Percentiles rank a stretch among this genome's conserved stretches.
These are phyloP conservation scores for Heliconius congener DNA, from an alignment of 1,140 invertebrate species.

Conservation along the genomic window DNA sequence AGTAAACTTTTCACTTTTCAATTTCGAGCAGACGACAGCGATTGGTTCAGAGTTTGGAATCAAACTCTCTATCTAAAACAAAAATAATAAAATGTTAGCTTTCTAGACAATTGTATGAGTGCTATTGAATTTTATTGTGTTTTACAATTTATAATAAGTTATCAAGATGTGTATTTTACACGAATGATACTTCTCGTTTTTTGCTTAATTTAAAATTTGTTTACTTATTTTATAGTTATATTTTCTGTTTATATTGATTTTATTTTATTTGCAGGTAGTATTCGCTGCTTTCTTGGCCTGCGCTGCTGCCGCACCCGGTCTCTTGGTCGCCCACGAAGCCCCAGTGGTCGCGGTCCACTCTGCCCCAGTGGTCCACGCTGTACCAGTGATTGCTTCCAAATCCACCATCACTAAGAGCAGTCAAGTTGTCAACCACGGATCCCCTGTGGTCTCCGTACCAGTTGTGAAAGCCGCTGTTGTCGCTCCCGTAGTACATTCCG, in stretches of 20 bases:
- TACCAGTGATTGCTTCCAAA: slow-evolving; percentile 38
- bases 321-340: slow-evolving; percentile 66
- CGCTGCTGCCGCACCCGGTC: slow-evolving; percentile 78
- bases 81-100: slow-evolving; percentile 4
- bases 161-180: not conserved
- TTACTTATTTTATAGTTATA: not conserved
- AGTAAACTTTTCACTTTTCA: slow-evolving; percentile 6
- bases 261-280: slow-evolving; percentile 61
- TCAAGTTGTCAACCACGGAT: slow-evolving; percentile 65
- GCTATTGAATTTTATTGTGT: not conserved
- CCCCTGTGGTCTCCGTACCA: slow-evolving; percentile 60
- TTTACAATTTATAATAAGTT: not conserved
- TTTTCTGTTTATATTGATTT: not conserved
- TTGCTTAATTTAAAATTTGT: not conserved
- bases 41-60: not conserved
- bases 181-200: not conserved
- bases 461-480: slow-evolving; percentile 44
- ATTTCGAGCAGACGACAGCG: not conserved
- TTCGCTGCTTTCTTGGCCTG: slow-evolving; percentile 81
- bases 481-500: slow-evolving; percentile 45
- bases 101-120: not conserved
- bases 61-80: not conserved
- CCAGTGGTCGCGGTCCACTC: slow-evolving; percentile 59
- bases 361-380: slow-evolving; percentile 58
- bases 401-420: slow-evolving; percentile 64